Evolutionary conservation across 1,140 invertebrate species (phyloP), one percentile per base, ranked within the genome.

Genomic region (Cydia strobilella): DNA sequence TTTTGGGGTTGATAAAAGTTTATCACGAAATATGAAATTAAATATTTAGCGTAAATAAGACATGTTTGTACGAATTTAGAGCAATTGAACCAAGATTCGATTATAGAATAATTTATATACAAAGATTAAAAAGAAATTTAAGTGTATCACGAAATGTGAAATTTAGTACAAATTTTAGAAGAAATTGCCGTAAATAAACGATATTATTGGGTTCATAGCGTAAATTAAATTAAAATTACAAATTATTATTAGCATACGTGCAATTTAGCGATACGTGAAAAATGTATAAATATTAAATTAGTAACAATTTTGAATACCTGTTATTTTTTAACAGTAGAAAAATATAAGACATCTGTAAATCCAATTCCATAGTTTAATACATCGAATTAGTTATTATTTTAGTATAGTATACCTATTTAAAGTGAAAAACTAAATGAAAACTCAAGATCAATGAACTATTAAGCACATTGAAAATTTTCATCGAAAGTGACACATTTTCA

Each of bases 351-450:
- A 35, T 59, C 59, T 27, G 51, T 63, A 71, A 31, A 76, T 73
- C 39, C n/a, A 54, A 54, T 54, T 20, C 15, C n/a, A 9, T 51
- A 18, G 15, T 54, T 4, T 54, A 54, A 9, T 54, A 54, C 1
- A 54, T 69, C 72, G 31, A 74, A 6, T 71, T 23, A 74, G 10
- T 31, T 65, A 66, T 63, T 54, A 66, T n/a, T 12, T 63, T 5
- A 48, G 20, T 39, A 39, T 39, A n/a, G n/a, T n/a, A n/a, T n/a
- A n/a, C n/a, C n/a, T n/a, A 39, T 39, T 39, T 9, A 39, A 39
- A 39, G 35, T 39, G 7, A 39, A 39, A 39, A 39, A 39, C 7
- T 35, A 35, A 31, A 31, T 6, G 31, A 31, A 9, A 35, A 27
- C 27, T 27, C 31, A 35, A 35, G 1, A 27, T 27, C 31, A 35